Percentiles rank a stretch among this genome's conserved stretches.
Evolutionary conservation across 2,113 vertebrate species (phyloP).

Genomic region (Colaptes auratus): DNA sequence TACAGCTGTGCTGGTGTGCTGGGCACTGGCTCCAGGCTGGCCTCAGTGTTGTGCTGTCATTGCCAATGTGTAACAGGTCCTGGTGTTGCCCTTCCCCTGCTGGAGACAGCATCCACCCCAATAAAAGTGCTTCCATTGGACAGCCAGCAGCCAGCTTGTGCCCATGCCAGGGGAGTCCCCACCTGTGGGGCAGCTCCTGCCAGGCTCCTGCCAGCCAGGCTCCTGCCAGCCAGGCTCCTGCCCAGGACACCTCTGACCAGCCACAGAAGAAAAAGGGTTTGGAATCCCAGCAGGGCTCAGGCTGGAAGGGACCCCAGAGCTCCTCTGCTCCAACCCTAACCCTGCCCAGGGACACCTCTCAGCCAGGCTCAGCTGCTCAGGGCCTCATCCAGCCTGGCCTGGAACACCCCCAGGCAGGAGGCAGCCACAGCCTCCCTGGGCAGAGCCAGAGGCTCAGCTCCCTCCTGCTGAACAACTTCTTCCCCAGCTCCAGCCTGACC

Average conservation of each 20-base stretch:
- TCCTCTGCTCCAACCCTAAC: too few species aligned
- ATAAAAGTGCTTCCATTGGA: slow-evolving; percentile 75
- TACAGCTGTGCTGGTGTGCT: slow-evolving; percentile 60
- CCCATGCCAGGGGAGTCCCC: slow-evolving; percentile 36
- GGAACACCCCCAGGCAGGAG: too few species aligned
- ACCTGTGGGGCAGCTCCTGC: slow-evolving; percentile 54
- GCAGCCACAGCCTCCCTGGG: too few species aligned
- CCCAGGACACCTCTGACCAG: not conserved
- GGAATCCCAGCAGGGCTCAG: too few species aligned
- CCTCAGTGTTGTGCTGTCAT: slow-evolving; percentile 54
- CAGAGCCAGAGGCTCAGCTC: too few species aligned
- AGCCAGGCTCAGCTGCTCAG: too few species aligned
- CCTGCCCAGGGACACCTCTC: too few species aligned
- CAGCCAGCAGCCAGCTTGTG: slow-evolving; percentile 61
- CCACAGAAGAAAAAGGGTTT: not conserved
- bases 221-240: not conserved
- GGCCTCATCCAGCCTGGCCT: too few species aligned
- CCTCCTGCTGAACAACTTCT: too few species aligned
- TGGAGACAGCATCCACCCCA: slow-evolving; percentile 77
- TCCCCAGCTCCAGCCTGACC: too few species aligned
- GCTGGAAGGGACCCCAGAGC: too few species aligned
- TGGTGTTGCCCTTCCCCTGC: slow-evolving; percentile 66
- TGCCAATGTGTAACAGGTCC: slow-evolving; percentile 52
- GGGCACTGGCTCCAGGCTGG: slow-evolving; percentile 63
- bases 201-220: not conserved